Base-by-base conservation (phyloP, 2,113 vertebrate species). In the Chelonoidis abingdonii region DNA sequence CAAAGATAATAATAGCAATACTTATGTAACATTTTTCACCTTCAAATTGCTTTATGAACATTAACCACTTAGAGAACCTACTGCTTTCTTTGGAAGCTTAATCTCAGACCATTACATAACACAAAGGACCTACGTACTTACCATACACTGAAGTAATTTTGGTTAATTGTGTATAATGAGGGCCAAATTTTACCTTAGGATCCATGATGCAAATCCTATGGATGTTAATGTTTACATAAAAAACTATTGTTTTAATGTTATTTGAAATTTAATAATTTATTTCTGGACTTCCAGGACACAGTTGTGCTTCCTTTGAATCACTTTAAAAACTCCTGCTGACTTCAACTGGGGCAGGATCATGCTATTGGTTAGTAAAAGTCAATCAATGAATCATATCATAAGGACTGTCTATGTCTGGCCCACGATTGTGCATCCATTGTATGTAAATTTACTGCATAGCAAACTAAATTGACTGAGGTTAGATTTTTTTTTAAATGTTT, bases 101-200 rank as follows among this genome's bases (percentile, higher is more conserved):
- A 27, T n/a, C 85, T 96, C 89, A 38, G 27, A 93, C 82, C 94
- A 86, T 89, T 95, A 92, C 86, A 92, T 44, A 92, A 62, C 89
- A 78, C 93, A 86, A 97, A 97, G 96, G 93, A 97, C 97, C 94
- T 95, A 93, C 95, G 89, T 95, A 90, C 89, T 92, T 90, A 25
- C 57, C 9, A 1, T 95, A 59, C 50, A 50, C 89, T 92, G 87
- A 35, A 84, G 31, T 69, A 75, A 75, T 8, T 44, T 44, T 24
- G 24, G 41, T 76, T 12, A 47, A 27, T 44, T 24, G 22, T 76
- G 21, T 44, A 41, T 44, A 76, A 14, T 12, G 24, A 47, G 22
- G 24, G 3, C 41, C 47, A 12, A 47, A 47, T 27, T 44, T 76
- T 41, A 76, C 24, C 41, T 78, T 78, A 78, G 44, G 59, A 56